phyloP scores from a whole-genome alignment of 2,797 vertebrate species.

The Falco peregrinus region DNA sequence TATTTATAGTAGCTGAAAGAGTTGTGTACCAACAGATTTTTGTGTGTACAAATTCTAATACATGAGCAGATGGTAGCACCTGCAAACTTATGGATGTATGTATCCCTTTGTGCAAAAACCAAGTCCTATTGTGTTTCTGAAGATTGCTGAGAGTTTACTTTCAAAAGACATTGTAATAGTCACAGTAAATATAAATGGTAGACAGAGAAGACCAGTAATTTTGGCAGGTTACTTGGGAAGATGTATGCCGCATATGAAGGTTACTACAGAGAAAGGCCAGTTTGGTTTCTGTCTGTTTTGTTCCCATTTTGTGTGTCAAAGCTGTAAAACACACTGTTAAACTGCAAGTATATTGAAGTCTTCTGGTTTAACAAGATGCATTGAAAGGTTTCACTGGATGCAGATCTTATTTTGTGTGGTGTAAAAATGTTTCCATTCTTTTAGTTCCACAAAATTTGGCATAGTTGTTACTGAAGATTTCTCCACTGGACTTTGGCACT shows the following conservation, averaged over 20 bases:
- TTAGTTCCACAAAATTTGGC: background rate
- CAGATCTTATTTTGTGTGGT: background rate
- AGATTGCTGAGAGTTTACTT: slow-evolving; percentile 2
- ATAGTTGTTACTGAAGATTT: background rate
- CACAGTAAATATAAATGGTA: background rate
- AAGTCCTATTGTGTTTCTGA: background rate
- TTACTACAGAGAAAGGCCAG: background rate
- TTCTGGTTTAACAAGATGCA: background rate
- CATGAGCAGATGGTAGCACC: background rate
- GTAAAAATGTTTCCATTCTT: background rate
- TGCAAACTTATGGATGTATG: background rate
- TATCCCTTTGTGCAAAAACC: background rate
- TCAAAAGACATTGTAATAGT: background rate
- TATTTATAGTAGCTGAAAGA: background rate
- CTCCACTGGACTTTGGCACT: background rate
- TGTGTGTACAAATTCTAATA: background rate
- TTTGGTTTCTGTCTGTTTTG: background rate
- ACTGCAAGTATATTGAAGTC: background rate
- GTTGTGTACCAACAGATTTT: background rate
- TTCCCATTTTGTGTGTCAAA: background rate
- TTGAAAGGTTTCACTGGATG: background rate
- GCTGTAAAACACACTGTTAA: background rate
- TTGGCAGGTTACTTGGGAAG: background rate
- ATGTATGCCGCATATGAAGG: background rate
- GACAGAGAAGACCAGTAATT: background rate